Conservation (phyloP, 92 coral and sea anemone species). For the Montipora capitata region DNA sequence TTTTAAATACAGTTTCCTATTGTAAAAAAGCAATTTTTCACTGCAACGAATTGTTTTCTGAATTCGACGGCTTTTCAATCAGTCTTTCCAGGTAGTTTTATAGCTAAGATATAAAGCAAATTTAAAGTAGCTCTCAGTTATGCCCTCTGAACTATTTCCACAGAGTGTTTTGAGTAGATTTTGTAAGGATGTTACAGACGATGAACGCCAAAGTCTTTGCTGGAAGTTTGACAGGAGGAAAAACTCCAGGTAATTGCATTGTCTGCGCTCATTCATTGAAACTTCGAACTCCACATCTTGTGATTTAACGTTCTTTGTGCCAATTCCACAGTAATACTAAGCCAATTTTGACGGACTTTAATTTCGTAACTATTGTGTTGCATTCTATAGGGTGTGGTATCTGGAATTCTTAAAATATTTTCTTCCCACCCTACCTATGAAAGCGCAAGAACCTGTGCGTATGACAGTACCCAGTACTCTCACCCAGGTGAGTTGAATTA, state of each 20-base stretch:
- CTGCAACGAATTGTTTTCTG: no score
- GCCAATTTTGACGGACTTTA: no score
- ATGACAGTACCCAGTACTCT: conserved; percentile 19
- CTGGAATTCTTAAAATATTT: conserved; percentile 77
- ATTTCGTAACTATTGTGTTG: neutral
- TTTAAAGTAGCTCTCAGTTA: no score
- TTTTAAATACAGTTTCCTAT: no score
- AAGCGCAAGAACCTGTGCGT: conserved; percentile 51
- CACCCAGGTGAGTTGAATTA: conserved; percentile 21
- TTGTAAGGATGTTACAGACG: conserved; percentile 40
- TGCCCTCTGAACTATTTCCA: neutral
- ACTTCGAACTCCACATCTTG: neutral
- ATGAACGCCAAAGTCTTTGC: conserved; percentile 43
- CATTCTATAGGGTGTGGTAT: conserved; percentile 72
- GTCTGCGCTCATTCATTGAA: neutral
- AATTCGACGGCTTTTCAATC: no score
- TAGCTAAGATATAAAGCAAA: no score
- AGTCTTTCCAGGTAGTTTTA: no score
- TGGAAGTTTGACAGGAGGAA: conserved; percentile 55
- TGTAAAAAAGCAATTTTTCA: no score
- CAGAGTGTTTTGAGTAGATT: conserved; percentile 54
- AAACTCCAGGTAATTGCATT: conserved; percentile 46
- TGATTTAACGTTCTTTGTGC: no score
- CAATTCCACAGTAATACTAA: no score
- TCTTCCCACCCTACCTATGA: conserved; percentile 86